A percentile compares a stretch with the other conserved stretches of the same genome.
Conservation (phyloP, 2,888 invertebrate genomes). For the Invenusta paracnida region DNA sequence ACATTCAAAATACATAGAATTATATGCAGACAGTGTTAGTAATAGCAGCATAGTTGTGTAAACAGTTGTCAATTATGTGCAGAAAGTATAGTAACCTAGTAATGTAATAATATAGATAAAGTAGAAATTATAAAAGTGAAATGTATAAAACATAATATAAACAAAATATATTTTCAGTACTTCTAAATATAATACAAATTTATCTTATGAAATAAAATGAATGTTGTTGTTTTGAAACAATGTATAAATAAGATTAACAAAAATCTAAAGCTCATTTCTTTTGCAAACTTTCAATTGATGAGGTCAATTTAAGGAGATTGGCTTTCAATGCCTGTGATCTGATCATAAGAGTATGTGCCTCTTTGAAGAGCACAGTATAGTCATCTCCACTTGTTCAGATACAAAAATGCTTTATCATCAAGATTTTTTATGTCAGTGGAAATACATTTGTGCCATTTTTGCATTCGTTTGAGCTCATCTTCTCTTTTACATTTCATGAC, state of each 20-base stretch:
- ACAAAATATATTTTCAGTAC: not conserved
- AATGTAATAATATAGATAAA: too few species aligned
- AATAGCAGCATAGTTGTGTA: too few species aligned
- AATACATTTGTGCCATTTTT: constrained; percentile 13
- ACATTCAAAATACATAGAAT: too few species aligned
- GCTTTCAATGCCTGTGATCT: not conserved
- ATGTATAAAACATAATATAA: too few species aligned
- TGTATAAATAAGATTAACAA: not conserved
- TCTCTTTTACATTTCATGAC: not conserved
- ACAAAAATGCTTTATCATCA: not conserved
- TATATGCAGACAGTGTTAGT: too few species aligned
- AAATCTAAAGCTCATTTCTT: not conserved
- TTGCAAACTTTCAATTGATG: not conserved
- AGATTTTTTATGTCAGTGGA: constrained; percentile 18
- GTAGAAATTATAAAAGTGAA: too few species aligned
- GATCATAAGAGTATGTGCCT: not conserved
- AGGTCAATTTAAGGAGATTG: not conserved
- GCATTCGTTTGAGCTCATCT: not conserved
- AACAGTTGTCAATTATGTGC: too few species aligned
- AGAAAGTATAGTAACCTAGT: too few species aligned
- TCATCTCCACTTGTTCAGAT: not conserved
- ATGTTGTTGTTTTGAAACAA: not conserved
- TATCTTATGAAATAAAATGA: not conserved
- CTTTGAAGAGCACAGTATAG: not conserved
- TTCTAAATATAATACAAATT: not conserved